These are phyloP conservation scores for Mythimna vitellina DNA, from an alignment of 2,888 invertebrate genomes.

Conservation along the genomic window DNA sequence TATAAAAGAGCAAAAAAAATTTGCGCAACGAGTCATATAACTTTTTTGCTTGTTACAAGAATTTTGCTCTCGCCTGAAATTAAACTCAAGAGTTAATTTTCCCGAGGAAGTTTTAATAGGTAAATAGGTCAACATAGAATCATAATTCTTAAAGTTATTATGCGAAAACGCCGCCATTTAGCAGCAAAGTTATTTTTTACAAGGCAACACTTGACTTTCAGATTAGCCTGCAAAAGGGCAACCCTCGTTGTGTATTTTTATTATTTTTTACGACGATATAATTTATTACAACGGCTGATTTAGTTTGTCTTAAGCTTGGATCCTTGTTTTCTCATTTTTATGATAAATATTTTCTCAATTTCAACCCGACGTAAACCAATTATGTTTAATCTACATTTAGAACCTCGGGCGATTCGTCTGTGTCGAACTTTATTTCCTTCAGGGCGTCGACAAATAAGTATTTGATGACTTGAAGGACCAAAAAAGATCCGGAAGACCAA, in stretches of 20 bases:
- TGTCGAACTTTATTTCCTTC: slow-evolving; percentile 56
- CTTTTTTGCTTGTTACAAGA: slow-evolving; percentile 27
- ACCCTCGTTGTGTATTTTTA: slow-evolving; percentile 36
- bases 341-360: slow-evolving; percentile 76
- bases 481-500: neutral
- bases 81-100: slow-evolving; percentile 48
- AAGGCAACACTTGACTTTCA: slow-evolving; percentile 56
- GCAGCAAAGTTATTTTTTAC: slow-evolving; percentile 48
- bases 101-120: slow-evolving; percentile 38
- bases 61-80: slow-evolving; percentile 30
- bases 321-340: slow-evolving; percentile 72
- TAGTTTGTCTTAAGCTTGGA: slow-evolving; percentile 67
- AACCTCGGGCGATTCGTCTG: slow-evolving; percentile 53
- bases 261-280: slow-evolving; percentile 64
- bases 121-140: slow-evolving; percentile 54
- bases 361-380: slow-evolving; percentile 69
- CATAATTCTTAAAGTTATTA: slow-evolving; percentile 46
- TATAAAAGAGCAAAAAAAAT: slow-evolving; percentile 5
- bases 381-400: slow-evolving; percentile 70
- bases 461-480: slow-evolving; percentile 4
- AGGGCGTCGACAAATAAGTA: slow-evolving; percentile 14
- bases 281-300: slow-evolving; percentile 68
- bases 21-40: slow-evolving; percentile 3
- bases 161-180: slow-evolving; percentile 50
- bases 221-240: slow-evolving; percentile 45